Evolutionary conservation across 1,140 invertebrate species (phyloP), one percentile per base, ranked within the genome.

Genomic region (Drosophila sproati): DNA sequence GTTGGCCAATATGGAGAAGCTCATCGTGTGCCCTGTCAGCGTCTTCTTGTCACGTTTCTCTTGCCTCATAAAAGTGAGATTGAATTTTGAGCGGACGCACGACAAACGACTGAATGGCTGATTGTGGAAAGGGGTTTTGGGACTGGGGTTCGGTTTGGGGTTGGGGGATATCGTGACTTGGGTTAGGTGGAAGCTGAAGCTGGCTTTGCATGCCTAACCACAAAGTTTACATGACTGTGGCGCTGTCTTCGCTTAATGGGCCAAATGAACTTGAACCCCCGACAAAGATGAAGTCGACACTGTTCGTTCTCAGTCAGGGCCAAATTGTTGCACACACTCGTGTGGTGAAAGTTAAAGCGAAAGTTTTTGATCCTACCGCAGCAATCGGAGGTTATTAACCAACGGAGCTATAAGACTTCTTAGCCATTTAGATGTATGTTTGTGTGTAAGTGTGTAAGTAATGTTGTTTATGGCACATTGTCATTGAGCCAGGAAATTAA

Each of bases 41-140:
- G 77, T 45, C 85, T 73, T 89, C 85, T 89, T 89, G 85, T 88
- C 85, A 88, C 85, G 85, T 89, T 89, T 78, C 80, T 78, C 59
- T 73, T 81, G 85, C 35, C 85, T 88, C 85, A 85, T 88, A 88
- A 88, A 89, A 88, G 80, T 81, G 73, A 89, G 85, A 88, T 88
- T 88, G 85, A 88, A 89, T 87, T 89, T 89, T 87, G 80, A 89
- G 69, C 80, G 80, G 83, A 64, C 51, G 73, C 35, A 52, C 81
- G 51, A 70, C 47, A 74, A 83, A 71, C 64, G 62, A 57, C 77
- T 37, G 52, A 66, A 52, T 29, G 31, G 35, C 8, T 41, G 31
- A 20, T 5, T 5, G n/a, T 3, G n/a, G 8, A 3, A 20, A 2
- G 12, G 52, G 28, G 37, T 6, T 5, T 12, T 32, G 5, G 4